Evolutionary conservation across 2,888 invertebrate genomes (phyloP), one percentile per base, ranked within the genome.

Genomic region (Temnothorax unifasciatus): DNA sequence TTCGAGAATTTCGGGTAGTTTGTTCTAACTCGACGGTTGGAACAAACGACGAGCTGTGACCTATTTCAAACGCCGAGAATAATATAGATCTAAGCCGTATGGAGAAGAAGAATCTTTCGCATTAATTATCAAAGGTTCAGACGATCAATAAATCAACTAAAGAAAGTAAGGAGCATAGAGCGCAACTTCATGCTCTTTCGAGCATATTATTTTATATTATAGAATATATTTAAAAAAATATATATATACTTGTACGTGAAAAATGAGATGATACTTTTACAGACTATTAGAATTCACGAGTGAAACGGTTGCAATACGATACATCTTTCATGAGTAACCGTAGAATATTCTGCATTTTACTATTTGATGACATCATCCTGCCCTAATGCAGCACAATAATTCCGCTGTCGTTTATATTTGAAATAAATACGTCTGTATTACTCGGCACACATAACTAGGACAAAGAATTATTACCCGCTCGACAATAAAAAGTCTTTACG

Each of bases 61-160:
- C 71, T 71, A 69, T 59, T 81, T 81, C 59, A 29, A 77, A 66
- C 9, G 13, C 2, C 18, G 18, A 41, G 41, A 64, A 29, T 66
- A 29, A 44, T 54, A 13, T n/a, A 64, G 25, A 25, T 25, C 9
- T 25, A 66, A 41, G 9, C 29, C n/a, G n/a, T 15, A 1, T 66
- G 21, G 15, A 52, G 52, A 0, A 52, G 5, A 66, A 5, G 15
- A 38, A 41, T 8, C n/a, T 34, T 6, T 34, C 34, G 34, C 6
- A 34, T 34, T 34, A 34, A 34, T 34, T 34, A 34, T 34, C 34
- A 6, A 34, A 34, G 6, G 34, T 0, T 34, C 34, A 34, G 34
- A 34, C 34, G 34, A 34, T 34, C 6, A 34, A 34, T 34, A 34
- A 34, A 34, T 34, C 34, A 34, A 34, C 34, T 34, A 5, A 34